These are phyloP conservation scores for Halcyon badia DNA, from an alignment of 2,797 vertebrate species.

Conservation along the genomic window DNA sequence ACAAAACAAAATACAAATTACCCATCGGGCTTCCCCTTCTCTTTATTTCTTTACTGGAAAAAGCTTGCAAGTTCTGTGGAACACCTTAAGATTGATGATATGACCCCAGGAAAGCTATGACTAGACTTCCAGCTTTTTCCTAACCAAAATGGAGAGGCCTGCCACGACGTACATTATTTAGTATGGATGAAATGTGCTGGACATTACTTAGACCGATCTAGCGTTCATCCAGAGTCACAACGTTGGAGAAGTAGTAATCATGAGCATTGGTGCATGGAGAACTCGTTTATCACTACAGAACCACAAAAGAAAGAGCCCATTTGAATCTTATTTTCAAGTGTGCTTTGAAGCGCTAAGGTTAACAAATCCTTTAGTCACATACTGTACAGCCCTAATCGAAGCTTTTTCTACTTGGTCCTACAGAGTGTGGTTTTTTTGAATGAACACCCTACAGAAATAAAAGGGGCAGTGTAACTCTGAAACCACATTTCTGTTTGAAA, in stretches of 20 bases:
- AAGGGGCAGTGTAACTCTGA: slow-evolving; percentile 38
- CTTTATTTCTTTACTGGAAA: not conserved
- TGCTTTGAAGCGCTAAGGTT: slow-evolving; percentile 73
- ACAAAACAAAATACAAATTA: not conserved
- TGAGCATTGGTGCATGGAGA: slow-evolving; percentile 72
- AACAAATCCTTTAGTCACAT: slow-evolving; percentile 63
- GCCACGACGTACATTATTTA: slow-evolving; percentile 7
- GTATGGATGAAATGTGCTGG: slow-evolving; percentile 66
- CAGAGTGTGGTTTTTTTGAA: slow-evolving; percentile 20
- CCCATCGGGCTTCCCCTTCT: not conserved
- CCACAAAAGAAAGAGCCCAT: slow-evolving; percentile 71
- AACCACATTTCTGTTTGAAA: slow-evolving; percentile 44
- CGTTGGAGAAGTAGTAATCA: slow-evolving; percentile 58
- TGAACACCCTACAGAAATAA: slow-evolving; percentile 55
- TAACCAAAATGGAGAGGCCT: slow-evolving; percentile 27
- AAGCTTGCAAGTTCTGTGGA: not conserved
- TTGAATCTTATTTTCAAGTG: slow-evolving; percentile 69
- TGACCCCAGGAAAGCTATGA: not conserved
- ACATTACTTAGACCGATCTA: slow-evolving; percentile 63
- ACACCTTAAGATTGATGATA: not conserved
- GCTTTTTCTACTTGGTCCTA: not conserved
- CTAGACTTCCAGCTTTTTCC: not conserved
- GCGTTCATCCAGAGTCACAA: slow-evolving; percentile 54
- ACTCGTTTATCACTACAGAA: slow-evolving; percentile 72
- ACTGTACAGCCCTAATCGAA: slow-evolving; percentile 45